Evolutionary conservation across 2,113 vertebrate genomes (phyloP).

Genomic region (Eudorcas thomsonii): DNA sequence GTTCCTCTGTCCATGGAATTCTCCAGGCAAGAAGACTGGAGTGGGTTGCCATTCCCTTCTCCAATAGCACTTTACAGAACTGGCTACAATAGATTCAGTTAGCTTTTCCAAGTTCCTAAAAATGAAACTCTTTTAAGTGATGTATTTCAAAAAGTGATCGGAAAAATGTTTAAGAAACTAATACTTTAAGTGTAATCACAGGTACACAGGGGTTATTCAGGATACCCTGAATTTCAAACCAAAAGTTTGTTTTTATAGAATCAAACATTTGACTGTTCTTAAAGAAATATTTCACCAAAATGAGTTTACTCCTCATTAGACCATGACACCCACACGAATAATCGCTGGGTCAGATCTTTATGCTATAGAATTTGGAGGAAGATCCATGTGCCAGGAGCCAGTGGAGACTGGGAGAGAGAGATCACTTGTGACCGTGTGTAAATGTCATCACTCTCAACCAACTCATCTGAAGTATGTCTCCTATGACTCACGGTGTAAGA

Average conservation of each 20-base stretch:
- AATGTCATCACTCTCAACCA: background rate
- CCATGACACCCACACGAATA: background rate
- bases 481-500: constrained; percentile 42
- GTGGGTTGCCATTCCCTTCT: background rate
- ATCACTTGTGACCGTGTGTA: background rate
- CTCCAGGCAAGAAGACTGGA: background rate
- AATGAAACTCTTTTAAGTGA: background rate
- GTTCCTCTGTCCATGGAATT: background rate
- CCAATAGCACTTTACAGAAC: background rate
- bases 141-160: background rate
- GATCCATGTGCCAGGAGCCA: background rate
- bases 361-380: background rate
- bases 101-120: background rate
- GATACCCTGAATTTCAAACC: background rate
- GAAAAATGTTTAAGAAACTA: background rate
- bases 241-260: constrained; percentile 14
- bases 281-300: background rate
- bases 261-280: background rate
- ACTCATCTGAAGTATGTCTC: background rate
- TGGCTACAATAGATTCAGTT: background rate
- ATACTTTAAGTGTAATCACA: background rate
- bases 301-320: background rate
- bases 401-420: background rate
- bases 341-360: background rate
- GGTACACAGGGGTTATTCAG: background rate